Evolutionary conservation across 1,140 invertebrate species (phyloP).

Genomic region (Drosophila funebris): DNA sequence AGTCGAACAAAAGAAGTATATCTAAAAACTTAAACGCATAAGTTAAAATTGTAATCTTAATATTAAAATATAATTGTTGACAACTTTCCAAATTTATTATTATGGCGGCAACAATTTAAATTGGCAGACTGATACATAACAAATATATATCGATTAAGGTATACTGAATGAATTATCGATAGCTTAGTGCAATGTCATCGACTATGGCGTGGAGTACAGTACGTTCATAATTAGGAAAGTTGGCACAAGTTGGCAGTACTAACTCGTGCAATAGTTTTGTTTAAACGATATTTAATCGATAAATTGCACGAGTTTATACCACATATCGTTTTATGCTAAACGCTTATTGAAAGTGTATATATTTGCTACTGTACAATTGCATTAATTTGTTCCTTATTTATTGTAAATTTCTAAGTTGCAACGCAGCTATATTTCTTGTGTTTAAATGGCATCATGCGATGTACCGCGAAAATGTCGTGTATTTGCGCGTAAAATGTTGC

Average conservation of each 20-base stretch:
- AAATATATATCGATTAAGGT: not conserved
- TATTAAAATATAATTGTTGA: not conserved
- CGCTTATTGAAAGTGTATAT: no score
- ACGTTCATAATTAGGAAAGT: not conserved
- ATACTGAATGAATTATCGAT: not conserved
- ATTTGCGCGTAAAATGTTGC: constrained; percentile 2
- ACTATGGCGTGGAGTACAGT: not conserved
- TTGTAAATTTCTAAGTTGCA: not conserved
- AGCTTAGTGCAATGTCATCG: no score
- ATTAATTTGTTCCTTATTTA: not conserved
- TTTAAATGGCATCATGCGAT: not conserved
- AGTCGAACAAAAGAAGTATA: not conserved
- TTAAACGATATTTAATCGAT: not conserved
- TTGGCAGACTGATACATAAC: not conserved
- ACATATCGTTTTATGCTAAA: not conserved
- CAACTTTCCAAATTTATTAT: not conserved
- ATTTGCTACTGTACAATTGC: no score
- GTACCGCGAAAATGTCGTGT: not conserved
- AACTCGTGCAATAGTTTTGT: not conserved
- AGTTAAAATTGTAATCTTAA: not conserved
- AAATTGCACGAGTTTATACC: not conserved
- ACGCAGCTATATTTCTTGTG: not conserved
- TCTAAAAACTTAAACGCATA: not conserved
- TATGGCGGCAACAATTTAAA: not conserved
- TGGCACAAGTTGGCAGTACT: not conserved